A percentile compares a stretch with the other conserved stretches of the same genome.
Conservation (phyloP, 2,113 vertebrate genomes). For the Stegastes partitus region DNA sequence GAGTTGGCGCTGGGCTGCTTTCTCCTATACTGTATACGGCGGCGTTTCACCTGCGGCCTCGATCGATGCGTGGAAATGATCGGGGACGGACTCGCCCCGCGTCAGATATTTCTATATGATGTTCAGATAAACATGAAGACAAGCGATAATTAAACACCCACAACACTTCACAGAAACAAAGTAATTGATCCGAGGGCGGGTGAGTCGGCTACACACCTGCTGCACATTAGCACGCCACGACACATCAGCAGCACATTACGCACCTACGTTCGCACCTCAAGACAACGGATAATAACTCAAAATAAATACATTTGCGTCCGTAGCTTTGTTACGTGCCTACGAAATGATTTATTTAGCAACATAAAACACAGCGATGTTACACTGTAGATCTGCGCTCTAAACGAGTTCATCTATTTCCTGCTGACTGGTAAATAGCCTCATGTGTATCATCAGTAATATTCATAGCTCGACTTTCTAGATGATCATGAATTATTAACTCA, state of each 20-base stretch:
- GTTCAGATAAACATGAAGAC: not conserved
- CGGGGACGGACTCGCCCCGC: constrained; percentile 20
- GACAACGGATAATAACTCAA: constrained; percentile 33
- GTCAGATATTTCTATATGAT: constrained; percentile 23
- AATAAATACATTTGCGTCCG: constrained; percentile 48
- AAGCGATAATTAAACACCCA: not conserved
- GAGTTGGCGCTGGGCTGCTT: constrained; percentile 14
- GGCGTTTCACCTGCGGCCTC: constrained; percentile 23
- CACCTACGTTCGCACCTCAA: constrained; percentile 14
- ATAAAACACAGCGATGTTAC: constrained; percentile 67
- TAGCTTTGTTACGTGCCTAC: constrained; percentile 38
- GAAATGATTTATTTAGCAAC: constrained; percentile 68
- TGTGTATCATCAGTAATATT: constrained; percentile 83
- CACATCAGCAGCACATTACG: constrained; percentile 4
- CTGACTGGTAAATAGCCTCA: constrained; percentile 83
- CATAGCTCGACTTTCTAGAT: constrained; percentile 78
- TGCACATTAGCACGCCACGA: not conserved
- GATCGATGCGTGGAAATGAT: constrained; percentile 23
- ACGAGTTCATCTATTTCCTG: constrained; percentile 78
- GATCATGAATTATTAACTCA: constrained; percentile 83
- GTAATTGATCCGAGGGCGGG: constrained; percentile 1
- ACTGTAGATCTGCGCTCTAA: constrained; percentile 69
- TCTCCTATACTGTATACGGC: not conserved
- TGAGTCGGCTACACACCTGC: constrained; percentile 18
- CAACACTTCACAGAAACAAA: not conserved